These are phyloP conservation scores for Megamerina dolium DNA, from an alignment of 2,888 invertebrate genomes.

Conservation along the genomic window DNA sequence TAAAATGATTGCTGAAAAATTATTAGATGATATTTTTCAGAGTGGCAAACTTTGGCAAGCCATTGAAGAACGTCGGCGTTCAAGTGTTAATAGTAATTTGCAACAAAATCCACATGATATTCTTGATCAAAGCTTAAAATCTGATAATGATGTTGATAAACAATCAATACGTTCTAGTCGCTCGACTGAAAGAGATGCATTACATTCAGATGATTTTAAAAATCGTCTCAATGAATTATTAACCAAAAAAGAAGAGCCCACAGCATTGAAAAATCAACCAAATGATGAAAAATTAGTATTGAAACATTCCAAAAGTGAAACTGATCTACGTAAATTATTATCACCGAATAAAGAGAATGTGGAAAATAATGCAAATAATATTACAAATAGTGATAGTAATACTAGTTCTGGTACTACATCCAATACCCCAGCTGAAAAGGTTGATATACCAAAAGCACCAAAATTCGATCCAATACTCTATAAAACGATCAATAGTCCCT, in stretches of 20 bases:
- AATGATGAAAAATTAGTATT: slow-evolving; percentile 13
- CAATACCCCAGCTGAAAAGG: background rate
- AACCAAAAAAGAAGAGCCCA: slow-evolving; percentile 19
- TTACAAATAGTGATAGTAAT: no score
- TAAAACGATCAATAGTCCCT: slow-evolving; percentile 38
- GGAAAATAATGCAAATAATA: background rate
- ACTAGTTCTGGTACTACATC: no score
- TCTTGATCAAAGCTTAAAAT: background rate
- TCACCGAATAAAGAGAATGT: background rate
- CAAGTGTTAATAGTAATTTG: background rate
- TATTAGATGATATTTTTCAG: slow-evolving; percentile 33
- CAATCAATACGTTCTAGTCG: slow-evolving; percentile 17
- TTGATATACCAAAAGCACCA: slow-evolving; percentile 38
- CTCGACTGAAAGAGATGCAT: slow-evolving; percentile 29
- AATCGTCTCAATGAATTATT: slow-evolving; percentile 35
- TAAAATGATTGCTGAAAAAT: slow-evolving; percentile 22
- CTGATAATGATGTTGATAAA: background rate
- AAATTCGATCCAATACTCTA: slow-evolving; percentile 45
- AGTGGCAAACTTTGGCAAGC: slow-evolving; percentile 24
- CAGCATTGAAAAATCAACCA: background rate
- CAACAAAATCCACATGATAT: background rate
- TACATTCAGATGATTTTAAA: slow-evolving; percentile 39
- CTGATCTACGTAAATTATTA: slow-evolving; percentile 31
- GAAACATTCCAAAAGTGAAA: slow-evolving; percentile 42
- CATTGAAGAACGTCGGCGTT: background rate